Evolutionary conservation across 2,113 vertebrate genomes (phyloP).

Genomic region (Trochalopteron elliotii): DNA sequence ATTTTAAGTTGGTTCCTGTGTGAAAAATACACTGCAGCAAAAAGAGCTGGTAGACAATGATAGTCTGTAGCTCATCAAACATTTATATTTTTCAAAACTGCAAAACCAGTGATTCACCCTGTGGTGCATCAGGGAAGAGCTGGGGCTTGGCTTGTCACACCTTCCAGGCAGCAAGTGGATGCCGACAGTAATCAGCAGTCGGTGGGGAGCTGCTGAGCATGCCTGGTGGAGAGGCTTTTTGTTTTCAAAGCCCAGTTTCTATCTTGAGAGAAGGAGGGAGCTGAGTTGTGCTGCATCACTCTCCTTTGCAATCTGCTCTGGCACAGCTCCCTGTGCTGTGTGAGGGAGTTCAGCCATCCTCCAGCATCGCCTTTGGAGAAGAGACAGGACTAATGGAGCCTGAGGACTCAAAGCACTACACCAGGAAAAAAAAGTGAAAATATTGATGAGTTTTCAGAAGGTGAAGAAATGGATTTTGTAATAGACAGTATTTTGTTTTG

Average conservation of each 20-base stretch:
- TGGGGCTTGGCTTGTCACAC: neutral
- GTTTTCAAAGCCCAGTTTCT: conserved; percentile 37
- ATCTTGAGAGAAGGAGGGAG: conserved; percentile 39
- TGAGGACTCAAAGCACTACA: neutral
- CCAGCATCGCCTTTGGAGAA: rapidly evolving
- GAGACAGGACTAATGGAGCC: neutral
- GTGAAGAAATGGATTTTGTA: neutral
- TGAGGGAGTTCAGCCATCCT: neutral
- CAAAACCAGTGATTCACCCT: neutral
- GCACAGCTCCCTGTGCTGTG: neutral
- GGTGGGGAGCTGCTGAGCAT: conserved; percentile 54
- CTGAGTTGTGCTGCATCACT: conserved; percentile 10
- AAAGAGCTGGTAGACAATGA: neutral
- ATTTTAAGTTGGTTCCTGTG: neutral
- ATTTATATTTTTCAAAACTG: neutral
- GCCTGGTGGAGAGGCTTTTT: conserved; percentile 16
- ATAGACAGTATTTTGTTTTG: neutral
- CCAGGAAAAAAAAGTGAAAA: neutral
- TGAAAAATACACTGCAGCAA: neutral
- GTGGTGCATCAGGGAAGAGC: neutral
- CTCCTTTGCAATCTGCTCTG: conserved; percentile 33
- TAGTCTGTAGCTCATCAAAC: neutral
- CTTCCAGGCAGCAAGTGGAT: conserved; percentile 34
- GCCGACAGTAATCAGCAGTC: conserved; percentile 38
- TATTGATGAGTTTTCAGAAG: neutral